phyloP scores from a whole-genome alignment of 1,140 invertebrate species.

The Leucophenga varia region DNA sequence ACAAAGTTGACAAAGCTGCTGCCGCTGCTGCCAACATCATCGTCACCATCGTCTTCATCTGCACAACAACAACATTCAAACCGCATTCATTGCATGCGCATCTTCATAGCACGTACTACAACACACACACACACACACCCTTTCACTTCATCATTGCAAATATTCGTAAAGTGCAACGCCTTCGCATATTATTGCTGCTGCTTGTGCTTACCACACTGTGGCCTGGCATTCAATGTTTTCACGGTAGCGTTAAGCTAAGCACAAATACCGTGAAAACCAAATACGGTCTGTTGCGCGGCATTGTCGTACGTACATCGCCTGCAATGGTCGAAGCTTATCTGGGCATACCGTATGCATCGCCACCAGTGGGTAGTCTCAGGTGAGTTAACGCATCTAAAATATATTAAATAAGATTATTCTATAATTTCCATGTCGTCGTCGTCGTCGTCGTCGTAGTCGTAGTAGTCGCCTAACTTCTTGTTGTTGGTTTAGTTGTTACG shows the following conservation, averaged over 20 bases:
- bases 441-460: too few species aligned
- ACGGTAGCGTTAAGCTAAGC: slow-evolving; percentile 65
- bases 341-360: slow-evolving; percentile 86
- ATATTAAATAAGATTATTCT: too few species aligned
- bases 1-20: slow-evolving; percentile 3
- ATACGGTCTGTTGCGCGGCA: slow-evolving; percentile 82
- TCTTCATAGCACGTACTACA: too few species aligned
- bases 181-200: slow-evolving; percentile 23
- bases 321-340: slow-evolving; percentile 89
- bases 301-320: slow-evolving; percentile 74
- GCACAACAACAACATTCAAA: slow-evolving; percentile 1
- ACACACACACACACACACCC: too few species aligned
- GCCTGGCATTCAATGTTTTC: slow-evolving; percentile 47
- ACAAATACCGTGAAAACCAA: slow-evolving; percentile 80
- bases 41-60: neutral
- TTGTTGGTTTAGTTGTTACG: too few species aligned
- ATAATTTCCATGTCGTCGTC: too few species aligned
- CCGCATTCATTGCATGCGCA: too few species aligned
- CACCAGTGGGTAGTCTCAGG: slow-evolving; percentile 58
- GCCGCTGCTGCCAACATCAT: slow-evolving; percentile 23
- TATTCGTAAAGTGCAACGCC: too few species aligned
- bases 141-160: too few species aligned
- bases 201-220: slow-evolving; percentile 33
- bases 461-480: slow-evolving; percentile 13
- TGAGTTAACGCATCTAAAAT: too few species aligned